Evolutionary conservation across 1,140 invertebrate species (phyloP), one percentile per base, ranked within the genome.

Genomic region (Bacillus rossius): DNA sequence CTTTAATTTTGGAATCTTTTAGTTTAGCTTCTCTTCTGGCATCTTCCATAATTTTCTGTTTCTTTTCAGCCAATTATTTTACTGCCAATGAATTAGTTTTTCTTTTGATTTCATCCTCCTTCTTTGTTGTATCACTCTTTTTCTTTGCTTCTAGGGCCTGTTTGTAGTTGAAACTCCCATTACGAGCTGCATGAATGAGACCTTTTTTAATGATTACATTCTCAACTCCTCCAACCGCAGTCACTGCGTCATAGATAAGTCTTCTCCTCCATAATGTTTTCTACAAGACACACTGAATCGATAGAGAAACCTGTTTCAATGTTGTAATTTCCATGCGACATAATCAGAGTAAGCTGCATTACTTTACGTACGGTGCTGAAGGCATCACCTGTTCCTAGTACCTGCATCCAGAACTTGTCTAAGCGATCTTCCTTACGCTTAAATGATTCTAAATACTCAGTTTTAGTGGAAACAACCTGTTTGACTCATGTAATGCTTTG

Each of bases 281-380:
- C 42, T 55, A 53, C 26, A 1, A 64, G 40, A 23, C 60, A 64
- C 17, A 61, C 41, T 47, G 58, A 56, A 55, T 61, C 56, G 5
- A 64, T 41, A 1, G 63, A 64, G 55, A 64, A 64, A 22, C 60
- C 57, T 48, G 60, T 37, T 53, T 61, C 53, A 14, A 61, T 8
- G 19, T 19, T 38, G 19, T 53, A 60, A 38, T 59, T 58, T 4
- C 63, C 63, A 37, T 62, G 57, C n/a, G 63, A 64, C n/a, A 62
- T 17, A 53, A 64, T 49, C 40, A 64, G 47, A 37, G 55, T 25
- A 25, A 59, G 54, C 37, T 57, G 52, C 19, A 64, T 8, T 13
- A 64, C 37, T 17, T 5, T 13, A 25, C 47, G 45, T 17, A 62
- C 40, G 2, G 57, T 22, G 22, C 48, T 34, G 19, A 17, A 29